phyloP scores from a whole-genome alignment of 2,888 invertebrate species.

The Drosophila yooni region DNA sequence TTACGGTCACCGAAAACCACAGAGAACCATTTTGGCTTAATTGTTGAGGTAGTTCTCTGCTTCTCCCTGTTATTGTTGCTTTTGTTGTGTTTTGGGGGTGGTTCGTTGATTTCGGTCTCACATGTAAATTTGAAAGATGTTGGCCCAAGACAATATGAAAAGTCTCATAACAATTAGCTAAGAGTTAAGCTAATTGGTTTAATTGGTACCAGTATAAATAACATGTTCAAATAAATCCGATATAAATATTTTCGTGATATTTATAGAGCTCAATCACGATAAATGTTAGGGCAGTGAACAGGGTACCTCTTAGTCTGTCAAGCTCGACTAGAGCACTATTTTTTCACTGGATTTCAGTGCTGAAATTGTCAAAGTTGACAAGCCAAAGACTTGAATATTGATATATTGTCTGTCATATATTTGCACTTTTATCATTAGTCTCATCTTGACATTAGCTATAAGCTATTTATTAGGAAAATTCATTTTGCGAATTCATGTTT shows the following conservation, averaged over 20 bases:
- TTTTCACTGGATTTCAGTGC: neutral
- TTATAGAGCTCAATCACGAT: neutral
- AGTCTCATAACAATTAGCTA: conserved; percentile 30
- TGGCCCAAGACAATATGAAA: conserved; percentile 16
- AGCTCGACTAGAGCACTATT: neutral
- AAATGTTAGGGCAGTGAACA: neutral
- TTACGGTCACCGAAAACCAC: conserved; percentile 78
- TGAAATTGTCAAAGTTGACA: neutral
- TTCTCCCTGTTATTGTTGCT: conserved; percentile 8
- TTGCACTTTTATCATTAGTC: neutral
- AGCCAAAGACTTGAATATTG: neutral
- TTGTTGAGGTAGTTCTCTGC: conserved; percentile 69
- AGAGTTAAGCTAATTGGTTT: neutral
- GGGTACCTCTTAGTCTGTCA: neutral
- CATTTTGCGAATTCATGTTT: neutral
- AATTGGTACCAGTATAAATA: neutral
- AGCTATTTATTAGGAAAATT: neutral
- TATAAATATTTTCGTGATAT: neutral
- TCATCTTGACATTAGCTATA: neutral
- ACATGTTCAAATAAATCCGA: neutral
- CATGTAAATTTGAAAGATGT: conserved; percentile 45
- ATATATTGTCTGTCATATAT: neutral
- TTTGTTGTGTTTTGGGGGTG: conserved; percentile 19
- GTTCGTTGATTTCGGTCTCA: conserved; percentile 10
- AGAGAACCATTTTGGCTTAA: conserved; percentile 77